A percentile compares a stretch with the other conserved stretches of the same genome.
phyloP scores from a whole-genome alignment of 2,113 vertebrate species.

The Podarcis raffonei region DNA sequence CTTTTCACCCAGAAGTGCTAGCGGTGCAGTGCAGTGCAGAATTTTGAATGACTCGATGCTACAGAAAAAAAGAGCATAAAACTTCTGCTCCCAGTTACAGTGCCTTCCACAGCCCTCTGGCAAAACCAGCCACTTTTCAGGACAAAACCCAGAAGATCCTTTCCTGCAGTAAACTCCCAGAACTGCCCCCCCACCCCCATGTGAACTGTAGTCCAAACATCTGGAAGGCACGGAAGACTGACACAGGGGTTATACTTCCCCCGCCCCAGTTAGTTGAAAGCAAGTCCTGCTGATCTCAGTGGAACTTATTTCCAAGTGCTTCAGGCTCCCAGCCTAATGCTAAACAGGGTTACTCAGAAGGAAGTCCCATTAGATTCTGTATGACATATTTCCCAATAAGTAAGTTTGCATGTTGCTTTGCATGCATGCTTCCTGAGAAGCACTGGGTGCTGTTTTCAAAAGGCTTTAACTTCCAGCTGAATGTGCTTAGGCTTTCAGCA shows the following conservation, averaged over 20 bases:
- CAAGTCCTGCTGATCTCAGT: background rate
- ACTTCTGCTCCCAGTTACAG: background rate
- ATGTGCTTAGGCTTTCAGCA: background rate
- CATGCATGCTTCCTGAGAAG: background rate
- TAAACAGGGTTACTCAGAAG: background rate
- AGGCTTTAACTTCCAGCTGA: too few species aligned
- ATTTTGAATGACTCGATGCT: background rate
- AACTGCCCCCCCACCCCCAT: background rate
- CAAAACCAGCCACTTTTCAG: background rate
- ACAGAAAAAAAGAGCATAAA: background rate
- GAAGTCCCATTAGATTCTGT: background rate
- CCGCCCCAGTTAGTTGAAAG: background rate
- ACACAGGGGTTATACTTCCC: too few species aligned
- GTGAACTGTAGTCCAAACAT: too few species aligned
- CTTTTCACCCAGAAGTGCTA: background rate
- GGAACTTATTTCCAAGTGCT: background rate
- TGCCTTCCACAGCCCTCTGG: background rate
- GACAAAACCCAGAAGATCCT: background rate
- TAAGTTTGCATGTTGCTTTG: background rate
- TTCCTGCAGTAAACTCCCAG: background rate
- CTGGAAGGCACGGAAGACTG: too few species aligned
- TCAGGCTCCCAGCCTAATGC: too few species aligned
- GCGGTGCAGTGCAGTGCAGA: background rate
- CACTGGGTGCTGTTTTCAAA: background rate
- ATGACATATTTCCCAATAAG: background rate